Evolutionary conservation across 2,113 vertebrate species (phyloP).

Genomic region (Perca fluviatilis): DNA sequence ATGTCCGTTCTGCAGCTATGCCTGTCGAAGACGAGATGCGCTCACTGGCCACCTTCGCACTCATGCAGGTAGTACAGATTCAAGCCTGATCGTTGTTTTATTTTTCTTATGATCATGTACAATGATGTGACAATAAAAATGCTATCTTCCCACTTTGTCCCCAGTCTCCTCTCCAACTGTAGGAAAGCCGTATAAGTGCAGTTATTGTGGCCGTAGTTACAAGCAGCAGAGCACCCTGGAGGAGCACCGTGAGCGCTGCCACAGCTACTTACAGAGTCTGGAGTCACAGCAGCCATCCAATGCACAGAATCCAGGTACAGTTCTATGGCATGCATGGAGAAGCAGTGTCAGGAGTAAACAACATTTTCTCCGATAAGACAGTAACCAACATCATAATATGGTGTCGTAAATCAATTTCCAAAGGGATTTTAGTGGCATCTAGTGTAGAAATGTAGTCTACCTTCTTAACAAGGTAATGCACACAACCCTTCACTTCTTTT

Average conservation of each 20-base stretch:
- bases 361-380: not conserved
- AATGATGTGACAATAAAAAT: conserved; percentile 9
- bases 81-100: not conserved
- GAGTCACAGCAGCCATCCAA: conserved; percentile 86
- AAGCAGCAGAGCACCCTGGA: conserved; percentile 97
- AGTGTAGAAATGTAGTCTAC: conserved; percentile 24
- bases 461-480: conserved; percentile 11
- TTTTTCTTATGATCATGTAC: not conserved
- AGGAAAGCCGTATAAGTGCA: conserved; percentile 97
- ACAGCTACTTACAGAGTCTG: conserved; percentile 94
- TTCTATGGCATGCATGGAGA: not conserved
- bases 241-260: conserved; percentile 96
- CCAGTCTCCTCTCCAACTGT: conserved; percentile 95
- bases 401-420: conserved; percentile 10
- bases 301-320: conserved; percentile 83
- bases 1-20: conserved; percentile 97
- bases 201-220: conserved; percentile 97
- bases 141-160: conserved; percentile 7
- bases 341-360: not conserved
- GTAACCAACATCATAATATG: not conserved
- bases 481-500: not conserved
- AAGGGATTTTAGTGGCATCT: conserved; percentile 9
- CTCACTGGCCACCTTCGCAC: conserved; percentile 96
- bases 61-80: conserved; percentile 89
- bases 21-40: conserved; percentile 94